Evolutionary conservation across 37 sponge, comb jelly and placozoan genomes (phyloP), one percentile per base, ranked within the genome.

Genomic region (Dysidea cf. avara): DNA sequence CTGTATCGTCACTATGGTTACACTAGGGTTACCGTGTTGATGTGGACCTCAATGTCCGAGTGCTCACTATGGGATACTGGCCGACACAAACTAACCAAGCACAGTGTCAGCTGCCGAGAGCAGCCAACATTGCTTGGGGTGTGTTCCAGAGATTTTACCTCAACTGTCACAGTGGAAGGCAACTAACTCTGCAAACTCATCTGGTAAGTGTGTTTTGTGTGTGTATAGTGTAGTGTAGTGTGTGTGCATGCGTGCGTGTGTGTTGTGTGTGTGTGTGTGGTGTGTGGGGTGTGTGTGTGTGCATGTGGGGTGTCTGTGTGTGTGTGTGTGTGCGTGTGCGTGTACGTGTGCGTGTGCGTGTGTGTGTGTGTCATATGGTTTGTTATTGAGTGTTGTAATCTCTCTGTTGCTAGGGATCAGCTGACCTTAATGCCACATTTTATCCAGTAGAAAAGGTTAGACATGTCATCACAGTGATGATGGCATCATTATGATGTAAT

Each of bases 51-150:
- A 82, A 75, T 76, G 95, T 97, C 7, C 74, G 99, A 2, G 99
- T 97, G 35, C 72, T 97, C 21, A 97, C 99, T 17, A 94, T 86
- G 77, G 99, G 99, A 14, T 97, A 86, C 61, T 97, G 99, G 99
- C 99, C 99, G 39, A 77, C 88, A 7, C 85, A 83, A 49, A 82
- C 87, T 56, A 88, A 61, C 64, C 81, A 82, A 12, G 57, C 72
- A 58, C 78, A 81, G 21, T 97, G 95, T 56, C 71, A 77, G 14
- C 56, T 97, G 18, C 99, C 99, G 1, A 54, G 68, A 13, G 71
- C 81, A 3, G 90, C 85, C 20, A 71, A 82, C 64, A 56, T 63
- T 6, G 91, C 94, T 1, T 97, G 90, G 64, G 93, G 91, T 2
- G 64, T 83, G 20, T 97, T 97, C 84, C 77, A 77, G 54, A 82